Evolutionary conservation across 2,113 vertebrate genomes (phyloP), one percentile per base, ranked within the genome.

Genomic region (Platichthys stellatus): DNA sequence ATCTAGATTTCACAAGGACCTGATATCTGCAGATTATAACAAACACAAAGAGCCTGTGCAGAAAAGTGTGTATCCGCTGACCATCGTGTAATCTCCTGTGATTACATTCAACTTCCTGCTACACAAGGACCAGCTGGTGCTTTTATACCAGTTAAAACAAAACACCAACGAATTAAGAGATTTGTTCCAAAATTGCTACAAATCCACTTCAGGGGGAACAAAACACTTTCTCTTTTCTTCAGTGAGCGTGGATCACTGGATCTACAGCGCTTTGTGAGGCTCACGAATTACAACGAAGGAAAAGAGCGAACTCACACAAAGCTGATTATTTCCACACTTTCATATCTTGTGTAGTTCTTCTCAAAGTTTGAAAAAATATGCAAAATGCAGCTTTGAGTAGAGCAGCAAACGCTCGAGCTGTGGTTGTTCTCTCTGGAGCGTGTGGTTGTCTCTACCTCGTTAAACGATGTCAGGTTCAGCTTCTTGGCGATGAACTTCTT

Each of bases 401-500:
- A 0, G 2, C 0, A 28, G 43, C 35, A 6, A 56, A 45, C 23
- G 15, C 24, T 47, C 12, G 14, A 7, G 13, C 23, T 12, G 1
- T 3, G 47, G 53, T 17, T n/a, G 49, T 9, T 6, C 1, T 10
- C 23, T 20, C 15, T 7, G 31, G 31, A 5, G 61, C 18, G 0
- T 12, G 45, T 61, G 2, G 43, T 4, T 21, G 9, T 66, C 60
- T 9, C 64, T 95, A 99, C 97, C 98, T 99, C 98, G 38, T 99
- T 99, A 91, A 99, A 99, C 47, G 98, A 99, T 77, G 98, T 97
- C 78, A 99, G 94, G 90, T 99, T 99, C 58, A 99, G 96, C 91
- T 99, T 99, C 94, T 99, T 99, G 94, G 98, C 98, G 92, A 99
- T 99, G 95, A 99, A 99, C 92, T 99, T 99, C 95, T 99, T 99